Conservation (phyloP, 2,113 vertebrate species). For the Bettongia penicillata region DNA sequence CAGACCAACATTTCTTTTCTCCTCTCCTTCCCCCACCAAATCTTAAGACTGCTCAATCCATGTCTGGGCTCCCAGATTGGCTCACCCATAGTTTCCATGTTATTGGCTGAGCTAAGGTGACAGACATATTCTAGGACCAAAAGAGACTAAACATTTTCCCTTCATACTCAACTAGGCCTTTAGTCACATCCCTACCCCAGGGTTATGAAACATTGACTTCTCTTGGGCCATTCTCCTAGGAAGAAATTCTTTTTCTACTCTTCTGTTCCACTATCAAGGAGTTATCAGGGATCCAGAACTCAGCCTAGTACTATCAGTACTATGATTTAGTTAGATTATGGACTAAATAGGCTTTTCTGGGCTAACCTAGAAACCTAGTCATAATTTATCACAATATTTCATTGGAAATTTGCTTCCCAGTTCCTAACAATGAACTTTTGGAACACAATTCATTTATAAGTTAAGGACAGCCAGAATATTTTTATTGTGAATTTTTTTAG, state of each 20-base stretch:
- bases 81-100: not conserved
- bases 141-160: not conserved
- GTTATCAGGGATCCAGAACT: not conserved
- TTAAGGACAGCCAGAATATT: not conserved
- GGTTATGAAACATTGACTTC: not conserved
- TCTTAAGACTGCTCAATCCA: not conserved
- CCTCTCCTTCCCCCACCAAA: not conserved
- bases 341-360: not conserved
- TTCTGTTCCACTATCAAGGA: not conserved
- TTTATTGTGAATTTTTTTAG: not conserved
- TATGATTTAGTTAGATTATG: not conserved
- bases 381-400: not conserved
- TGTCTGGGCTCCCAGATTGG: not conserved
- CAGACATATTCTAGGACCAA: not conserved
- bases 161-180: not conserved
- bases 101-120: no score
- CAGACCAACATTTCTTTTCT: not conserved
- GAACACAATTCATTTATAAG: not conserved
- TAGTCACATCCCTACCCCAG: not conserved
- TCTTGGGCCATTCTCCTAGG: not conserved
- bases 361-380: not conserved
- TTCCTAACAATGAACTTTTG: not conserved
- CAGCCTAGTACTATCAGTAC: not conserved
- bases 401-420: conserved; percentile 16
- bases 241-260: not conserved